Base-by-base conservation (phyloP, 1,140 invertebrate genomes). In the Radopholus similis region DNA sequence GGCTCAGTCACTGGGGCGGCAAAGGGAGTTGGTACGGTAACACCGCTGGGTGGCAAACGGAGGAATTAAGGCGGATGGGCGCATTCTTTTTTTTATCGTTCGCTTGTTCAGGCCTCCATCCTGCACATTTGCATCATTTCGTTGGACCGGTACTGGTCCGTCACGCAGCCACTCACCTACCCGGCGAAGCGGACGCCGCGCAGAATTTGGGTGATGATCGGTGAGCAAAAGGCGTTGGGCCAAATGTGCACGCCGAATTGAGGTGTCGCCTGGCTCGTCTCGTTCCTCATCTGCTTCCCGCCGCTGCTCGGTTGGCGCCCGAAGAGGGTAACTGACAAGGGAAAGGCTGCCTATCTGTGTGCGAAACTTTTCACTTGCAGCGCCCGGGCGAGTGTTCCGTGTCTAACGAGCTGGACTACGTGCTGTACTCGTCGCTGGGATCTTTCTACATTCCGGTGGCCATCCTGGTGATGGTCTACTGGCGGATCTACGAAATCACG, bases 261-360 rank as follows among this genome's bases (percentile, higher is more conserved):
- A 63, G 85, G 83, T 18, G 58, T 73, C n/a, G 93, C 97, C 21
- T 97, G 94, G 94, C 86, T 93, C 21, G 87, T 96, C 76, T 95
- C 92, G 0, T 92, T 90, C 4, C 87, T 95, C 18, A 92, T 97
- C 64, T 97, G 93, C 83, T 92, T 97, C 72, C 94, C 94, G 3
- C 95, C 94, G 6, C 85, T 98, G 28, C 87, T 97, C 34, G 94
- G 94, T 0, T 97, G 94, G 94, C 91, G 65, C 21, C 73, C 76
- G 30, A 40, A 56, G 28, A 38, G 70, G n/a, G 69, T 51, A 30
- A n/a, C n/a, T n/a, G n/a, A n/a, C n/a, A n/a, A n/a, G n/a, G n/a
- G n/a, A n/a, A n/a, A n/a, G n/a, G n/a, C n/a, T n/a, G n/a, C n/a
- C n/a, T n/a, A n/a, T n/a, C n/a, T n/a, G n/a, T n/a, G n/a, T n/a